Conservation (phyloP, 2,113 vertebrate genomes). For the Zootoca vivipara region DNA sequence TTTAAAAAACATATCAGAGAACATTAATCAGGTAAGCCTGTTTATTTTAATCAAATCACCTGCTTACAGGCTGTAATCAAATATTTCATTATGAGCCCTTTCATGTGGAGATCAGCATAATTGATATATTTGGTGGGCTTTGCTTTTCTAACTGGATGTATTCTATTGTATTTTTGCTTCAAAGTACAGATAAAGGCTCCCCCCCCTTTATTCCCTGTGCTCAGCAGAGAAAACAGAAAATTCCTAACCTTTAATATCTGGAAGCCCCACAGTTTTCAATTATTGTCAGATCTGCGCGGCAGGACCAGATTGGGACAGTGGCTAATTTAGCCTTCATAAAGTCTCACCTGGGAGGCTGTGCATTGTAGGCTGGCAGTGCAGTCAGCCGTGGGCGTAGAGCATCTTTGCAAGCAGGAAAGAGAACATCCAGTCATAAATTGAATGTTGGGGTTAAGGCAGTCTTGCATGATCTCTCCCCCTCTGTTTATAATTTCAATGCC, state of each 20-base stretch:
- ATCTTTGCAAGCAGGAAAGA: background rate
- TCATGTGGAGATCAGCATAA: background rate
- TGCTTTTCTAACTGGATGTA: background rate
- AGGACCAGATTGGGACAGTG: conserved; percentile 1
- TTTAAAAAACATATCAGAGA: background rate
- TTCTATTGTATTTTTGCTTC: background rate
- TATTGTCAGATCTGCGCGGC: conserved; percentile 8
- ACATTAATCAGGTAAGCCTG: background rate
- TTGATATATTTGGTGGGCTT: background rate
- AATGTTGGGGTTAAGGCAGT: background rate
- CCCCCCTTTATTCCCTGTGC: background rate
- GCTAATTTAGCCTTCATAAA: conserved; percentile 31
- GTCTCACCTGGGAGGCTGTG: conserved; percentile 16
- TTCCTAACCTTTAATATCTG: conserved; percentile 22
- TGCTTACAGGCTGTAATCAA: conserved; percentile 20
- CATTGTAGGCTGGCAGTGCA: conserved; percentile 6
- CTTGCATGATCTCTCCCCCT: background rate
- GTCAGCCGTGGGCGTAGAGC: background rate
- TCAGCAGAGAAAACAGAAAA: background rate
- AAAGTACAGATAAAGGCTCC: background rate
- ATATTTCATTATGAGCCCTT: conserved; percentile 25
- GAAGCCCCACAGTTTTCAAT: conserved; percentile 26
- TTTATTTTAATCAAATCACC: conserved; percentile 38
- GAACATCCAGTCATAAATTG: conserved; percentile 8
- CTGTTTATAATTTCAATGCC: conserved; percentile 5